Conservation (phyloP, 1,140 invertebrate species). For the Copidosoma floridanum region DNA sequence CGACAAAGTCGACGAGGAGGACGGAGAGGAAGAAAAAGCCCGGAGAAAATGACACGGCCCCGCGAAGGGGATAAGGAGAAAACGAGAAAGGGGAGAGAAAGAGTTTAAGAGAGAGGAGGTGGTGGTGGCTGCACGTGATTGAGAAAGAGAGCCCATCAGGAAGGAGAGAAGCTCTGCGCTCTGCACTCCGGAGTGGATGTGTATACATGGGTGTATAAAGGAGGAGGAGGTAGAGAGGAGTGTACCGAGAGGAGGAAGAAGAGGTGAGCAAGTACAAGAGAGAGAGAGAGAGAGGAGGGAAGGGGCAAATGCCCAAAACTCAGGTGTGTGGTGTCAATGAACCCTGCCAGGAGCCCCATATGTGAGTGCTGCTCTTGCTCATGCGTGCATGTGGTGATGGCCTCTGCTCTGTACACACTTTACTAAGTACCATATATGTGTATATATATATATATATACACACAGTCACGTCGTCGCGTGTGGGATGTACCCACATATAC, state of each 20-base stretch:
- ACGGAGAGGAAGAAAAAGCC: too few species aligned
- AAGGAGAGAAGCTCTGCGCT: constrained; percentile 26
- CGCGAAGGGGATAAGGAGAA: constrained; percentile 11
- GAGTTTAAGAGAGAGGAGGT: too few species aligned
- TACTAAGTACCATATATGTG: neutral
- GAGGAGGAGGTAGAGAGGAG: too few species aligned
- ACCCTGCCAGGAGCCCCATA: constrained; percentile 51
- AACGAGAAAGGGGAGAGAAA: too few species aligned
- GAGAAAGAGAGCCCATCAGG: neutral
- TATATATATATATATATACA: neutral
- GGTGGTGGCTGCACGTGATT: too few species aligned
- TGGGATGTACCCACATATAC: too few species aligned
- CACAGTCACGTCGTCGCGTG: neutral
- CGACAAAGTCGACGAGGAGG: too few species aligned
- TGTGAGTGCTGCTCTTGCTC: constrained; percentile 39
- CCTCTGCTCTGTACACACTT: neutral
- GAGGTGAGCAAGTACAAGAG: too few species aligned
- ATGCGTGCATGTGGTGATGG: constrained; percentile 53
- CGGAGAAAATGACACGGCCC: constrained; percentile 4
- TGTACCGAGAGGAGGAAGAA: too few species aligned
- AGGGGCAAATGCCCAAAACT: constrained; percentile 54
- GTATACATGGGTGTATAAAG: too few species aligned
- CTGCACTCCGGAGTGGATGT: too few species aligned
- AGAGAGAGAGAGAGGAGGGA: constrained; percentile 36
- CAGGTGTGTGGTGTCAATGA: constrained; percentile 54